Conservation (phyloP, 2,113 vertebrate species). For the Poeciliopsis retropinna region DNA sequence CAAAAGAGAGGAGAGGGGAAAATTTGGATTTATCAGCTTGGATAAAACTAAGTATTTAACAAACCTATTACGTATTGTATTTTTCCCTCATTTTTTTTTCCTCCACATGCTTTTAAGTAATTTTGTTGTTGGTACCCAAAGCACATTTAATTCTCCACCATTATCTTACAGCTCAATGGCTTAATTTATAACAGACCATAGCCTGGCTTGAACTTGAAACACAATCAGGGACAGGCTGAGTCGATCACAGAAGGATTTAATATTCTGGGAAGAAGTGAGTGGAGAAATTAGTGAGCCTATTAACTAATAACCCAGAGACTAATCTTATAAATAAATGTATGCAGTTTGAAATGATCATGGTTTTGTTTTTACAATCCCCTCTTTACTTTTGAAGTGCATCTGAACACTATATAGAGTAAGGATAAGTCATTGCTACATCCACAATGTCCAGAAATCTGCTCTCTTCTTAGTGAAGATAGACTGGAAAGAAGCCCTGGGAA, state of each 20-base stretch:
- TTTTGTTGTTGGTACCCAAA: too few species aligned
- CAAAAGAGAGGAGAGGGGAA: too few species aligned
- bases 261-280: neutral
- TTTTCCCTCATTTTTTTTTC: too few species aligned
- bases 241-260: neutral
- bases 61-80: too few species aligned
- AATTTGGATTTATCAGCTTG: too few species aligned
- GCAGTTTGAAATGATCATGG: neutral
- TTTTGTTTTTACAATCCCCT: neutral
- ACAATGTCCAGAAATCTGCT: neutral
- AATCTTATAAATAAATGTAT: neutral
- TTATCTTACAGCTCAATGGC: neutral
- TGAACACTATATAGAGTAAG: neutral
- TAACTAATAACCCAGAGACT: neutral
- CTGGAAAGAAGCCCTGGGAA: neutral
- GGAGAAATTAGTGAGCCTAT: neutral
- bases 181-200: neutral
- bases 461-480: neutral
- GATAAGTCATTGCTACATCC: neutral
- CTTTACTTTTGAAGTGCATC: neutral
- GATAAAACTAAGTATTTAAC: neutral
- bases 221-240: neutral
- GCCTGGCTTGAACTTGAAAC: neutral
- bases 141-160: neutral
- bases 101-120: too few species aligned